Evolutionary conservation across 2,113 vertebrate genomes (phyloP).

Genomic region (Poicephalus gulielmi): DNA sequence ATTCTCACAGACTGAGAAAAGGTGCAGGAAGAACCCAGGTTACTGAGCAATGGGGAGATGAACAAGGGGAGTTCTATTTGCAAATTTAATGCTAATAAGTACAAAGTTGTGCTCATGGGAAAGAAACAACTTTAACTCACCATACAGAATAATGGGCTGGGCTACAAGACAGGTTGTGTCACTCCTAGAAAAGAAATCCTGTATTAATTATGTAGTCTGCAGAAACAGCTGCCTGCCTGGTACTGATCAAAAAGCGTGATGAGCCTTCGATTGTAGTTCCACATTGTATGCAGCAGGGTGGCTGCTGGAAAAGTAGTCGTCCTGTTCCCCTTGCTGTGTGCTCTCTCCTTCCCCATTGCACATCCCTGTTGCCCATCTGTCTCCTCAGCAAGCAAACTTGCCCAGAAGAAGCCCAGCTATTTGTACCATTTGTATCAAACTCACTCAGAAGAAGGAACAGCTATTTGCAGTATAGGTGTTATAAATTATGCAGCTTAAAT

Average conservation of each 20-base stretch:
- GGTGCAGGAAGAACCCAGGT: not conserved
- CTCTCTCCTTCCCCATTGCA: not conserved
- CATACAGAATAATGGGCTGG: not conserved
- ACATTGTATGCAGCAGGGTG: not conserved
- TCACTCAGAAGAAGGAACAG: not conserved
- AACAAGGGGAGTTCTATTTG: not conserved
- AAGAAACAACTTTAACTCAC: not conserved
- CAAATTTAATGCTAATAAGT: not conserved
- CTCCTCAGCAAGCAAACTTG: not conserved
- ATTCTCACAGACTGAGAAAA: not conserved
- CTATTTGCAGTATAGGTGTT: not conserved
- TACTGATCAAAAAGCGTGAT: not conserved
- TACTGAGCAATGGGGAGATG: not conserved
- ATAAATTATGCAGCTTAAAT: not conserved
- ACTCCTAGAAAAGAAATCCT: not conserved
- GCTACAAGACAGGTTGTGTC: not conserved
- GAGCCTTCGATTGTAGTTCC: not conserved
- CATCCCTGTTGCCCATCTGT: fast-evolving
- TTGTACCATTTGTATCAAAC: not conserved
- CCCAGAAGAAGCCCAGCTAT: not conserved
- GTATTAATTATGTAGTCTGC: not conserved
- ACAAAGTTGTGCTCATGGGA: not conserved
- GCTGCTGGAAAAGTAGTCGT: not conserved
- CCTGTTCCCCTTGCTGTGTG: not conserved
- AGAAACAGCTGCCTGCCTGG: not conserved